A percentile compares a stretch with the other conserved stretches of the same genome.
These are phyloP conservation scores for Halictus rubicundus DNA, from an alignment of 1,140 invertebrate species.

Conservation along the genomic window DNA sequence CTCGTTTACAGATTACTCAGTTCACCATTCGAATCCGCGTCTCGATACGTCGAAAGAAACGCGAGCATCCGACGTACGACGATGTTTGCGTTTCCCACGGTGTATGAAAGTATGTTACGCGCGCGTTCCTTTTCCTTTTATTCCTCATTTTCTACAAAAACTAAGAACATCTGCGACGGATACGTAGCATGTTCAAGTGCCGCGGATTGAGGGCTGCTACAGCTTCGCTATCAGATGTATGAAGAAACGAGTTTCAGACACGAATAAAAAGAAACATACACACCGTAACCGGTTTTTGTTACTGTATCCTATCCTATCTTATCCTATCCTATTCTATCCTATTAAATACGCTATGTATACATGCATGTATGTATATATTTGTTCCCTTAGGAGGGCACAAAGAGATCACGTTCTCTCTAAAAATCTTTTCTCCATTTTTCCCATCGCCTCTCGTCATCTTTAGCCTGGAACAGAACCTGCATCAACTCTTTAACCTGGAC, in stretches of 20 bases:
- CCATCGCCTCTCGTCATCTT: too few relatives aligned
- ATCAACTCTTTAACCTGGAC: too few relatives aligned
- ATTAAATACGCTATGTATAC: too few relatives aligned
- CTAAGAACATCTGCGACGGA: conserved; percentile 50
- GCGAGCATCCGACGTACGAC: background rate
- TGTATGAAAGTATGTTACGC: conserved; percentile 28
- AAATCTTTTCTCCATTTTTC: too few relatives aligned
- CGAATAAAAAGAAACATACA: conserved; percentile 77
- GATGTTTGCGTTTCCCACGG: conserved; percentile 26
- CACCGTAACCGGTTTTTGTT: background rate
- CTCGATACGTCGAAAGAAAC: background rate
- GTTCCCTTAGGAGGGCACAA: too few relatives aligned
- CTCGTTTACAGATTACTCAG: background rate
- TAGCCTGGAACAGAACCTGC: too few relatives aligned
- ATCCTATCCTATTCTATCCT: too few relatives aligned
- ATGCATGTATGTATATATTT: too few relatives aligned
- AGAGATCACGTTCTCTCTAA: too few relatives aligned
- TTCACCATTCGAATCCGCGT: background rate
- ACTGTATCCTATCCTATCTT: too few relatives aligned
- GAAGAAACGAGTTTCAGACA: conserved; percentile 71
- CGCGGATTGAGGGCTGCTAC: conserved; percentile 38
- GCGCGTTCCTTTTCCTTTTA: conserved; percentile 37
- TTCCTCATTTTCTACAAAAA: conserved; percentile 54
- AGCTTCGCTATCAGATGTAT: conserved; percentile 64
- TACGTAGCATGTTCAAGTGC: conserved; percentile 46